A percentile compares a stretch with the other conserved stretches of the same genome.
These are phyloP conservation scores for Meloe dianella DNA, from an alignment of 2,888 invertebrate species.

Conservation along the genomic window DNA sequence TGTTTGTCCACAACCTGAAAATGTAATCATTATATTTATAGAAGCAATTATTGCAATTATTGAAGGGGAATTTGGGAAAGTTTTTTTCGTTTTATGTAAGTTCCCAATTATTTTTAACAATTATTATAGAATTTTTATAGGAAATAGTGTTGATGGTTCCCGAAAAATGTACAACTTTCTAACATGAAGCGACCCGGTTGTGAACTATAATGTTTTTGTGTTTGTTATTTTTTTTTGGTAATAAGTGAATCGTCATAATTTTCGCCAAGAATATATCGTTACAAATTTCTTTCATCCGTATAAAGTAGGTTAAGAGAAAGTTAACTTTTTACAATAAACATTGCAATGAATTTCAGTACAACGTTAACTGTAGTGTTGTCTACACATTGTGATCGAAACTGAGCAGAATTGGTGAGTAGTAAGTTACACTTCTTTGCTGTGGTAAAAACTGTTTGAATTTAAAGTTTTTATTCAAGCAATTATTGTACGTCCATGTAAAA, in stretches of 20 bases:
- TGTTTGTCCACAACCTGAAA: slow-evolving; percentile 10
- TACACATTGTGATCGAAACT: slow-evolving; percentile 21
- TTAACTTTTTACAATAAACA: slow-evolving; percentile 56
- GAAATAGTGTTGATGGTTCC: neutral
- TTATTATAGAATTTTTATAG: neutral
- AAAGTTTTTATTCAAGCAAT: too few species aligned
- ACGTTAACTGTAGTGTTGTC: slow-evolving; percentile 49
- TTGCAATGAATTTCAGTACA: slow-evolving; percentile 51
- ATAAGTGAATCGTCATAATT: slow-evolving; percentile 28
- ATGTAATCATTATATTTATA: neutral
- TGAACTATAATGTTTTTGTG: neutral
- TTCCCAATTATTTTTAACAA: neutral
- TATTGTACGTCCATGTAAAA: too few species aligned
- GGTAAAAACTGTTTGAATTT: too few species aligned
- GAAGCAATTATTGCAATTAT: neutral
- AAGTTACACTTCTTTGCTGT: too few species aligned
- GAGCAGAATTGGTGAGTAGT: slow-evolving; percentile 27
- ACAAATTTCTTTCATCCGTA: slow-evolving; percentile 43
- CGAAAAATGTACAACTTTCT: neutral
- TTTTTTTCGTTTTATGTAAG: neutral
- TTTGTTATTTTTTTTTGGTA: neutral
- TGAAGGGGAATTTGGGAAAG: slow-evolving; percentile 1
- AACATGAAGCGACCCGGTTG: neutral
- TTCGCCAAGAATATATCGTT: slow-evolving; percentile 43
- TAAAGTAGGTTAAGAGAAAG: slow-evolving; percentile 60